Conservation (phyloP, 2,113 vertebrate species). For the Xerus inauris region DNA sequence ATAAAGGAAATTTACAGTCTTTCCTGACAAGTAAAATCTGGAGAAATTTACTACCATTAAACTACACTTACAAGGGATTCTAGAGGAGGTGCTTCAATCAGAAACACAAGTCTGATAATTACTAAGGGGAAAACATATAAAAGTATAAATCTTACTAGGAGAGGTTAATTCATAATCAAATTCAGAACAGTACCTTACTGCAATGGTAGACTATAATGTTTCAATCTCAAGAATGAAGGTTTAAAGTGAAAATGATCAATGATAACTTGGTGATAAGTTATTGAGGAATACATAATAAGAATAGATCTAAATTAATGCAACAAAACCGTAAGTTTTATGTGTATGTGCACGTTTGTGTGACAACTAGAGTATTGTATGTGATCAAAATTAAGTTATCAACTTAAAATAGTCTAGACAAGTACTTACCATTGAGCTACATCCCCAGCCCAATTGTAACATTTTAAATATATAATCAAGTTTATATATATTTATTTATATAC, state of each 20-base stretch:
- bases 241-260: not conserved
- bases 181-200: not conserved
- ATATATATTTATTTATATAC: too few species aligned
- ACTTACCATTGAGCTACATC: not conserved
- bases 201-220: not conserved
- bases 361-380: not conserved
- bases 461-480: too few species aligned
- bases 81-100: not conserved
- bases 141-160: not conserved
- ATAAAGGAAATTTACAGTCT: not conserved
- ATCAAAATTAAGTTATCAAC: not conserved
- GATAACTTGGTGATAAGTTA: not conserved
- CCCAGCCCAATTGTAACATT: not conserved
- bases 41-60: not conserved
- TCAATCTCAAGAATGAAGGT: not conserved
- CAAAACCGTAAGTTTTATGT: not conserved
- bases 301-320: not conserved
- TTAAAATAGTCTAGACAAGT: not conserved
- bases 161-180: not conserved
- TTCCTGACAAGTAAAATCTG: not conserved
- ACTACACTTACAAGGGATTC: not conserved
- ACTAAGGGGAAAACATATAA: constrained; percentile 4
- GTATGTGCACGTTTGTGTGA: too few species aligned
- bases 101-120: not conserved
- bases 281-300: not conserved